Evolutionary conservation across 1,140 invertebrate species (phyloP), one percentile per base, ranked within the genome.

Genomic region (Brachionus rotundiformis): DNA sequence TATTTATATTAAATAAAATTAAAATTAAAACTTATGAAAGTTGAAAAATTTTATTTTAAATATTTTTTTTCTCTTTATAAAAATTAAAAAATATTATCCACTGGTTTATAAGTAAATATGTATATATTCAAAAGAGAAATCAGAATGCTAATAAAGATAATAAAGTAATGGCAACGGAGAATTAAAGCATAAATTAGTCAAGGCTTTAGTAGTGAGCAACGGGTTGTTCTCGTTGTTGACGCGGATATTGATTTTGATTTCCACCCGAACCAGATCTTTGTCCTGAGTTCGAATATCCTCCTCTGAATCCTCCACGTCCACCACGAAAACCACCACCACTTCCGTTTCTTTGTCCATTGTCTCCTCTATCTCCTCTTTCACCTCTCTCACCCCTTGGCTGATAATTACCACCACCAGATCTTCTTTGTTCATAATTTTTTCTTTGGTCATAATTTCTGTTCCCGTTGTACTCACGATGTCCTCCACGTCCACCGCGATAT

Each of bases 41-140:
- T 44, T 73, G 36, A 41, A 23, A 73, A 73, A 73, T 73, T 73
- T 73, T 44, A 31, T 73, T 73, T 73, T 44, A 47, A 73, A 73
- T 47, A 47, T 47, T 73, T 73, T 73, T 73, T 73, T 73, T 44
- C 19, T 25, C 36, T 73, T 47, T 23, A 44, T 39, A 73, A 73
- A 73, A 73, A 47, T 44, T 27, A 73, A 73, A 73, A 73, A 73
- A 73, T 44, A 73, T 44, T 73, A 73, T 73, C 33, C 68, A 44
- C 39, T 73, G 68, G 33, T 73, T 73, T 73, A 73, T 73, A 73
- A 25, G 39, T 73, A 73, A 73, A 73, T 73, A 73, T 73, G 63
- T 68, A 68, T 68, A 68, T 68, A 68, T 68, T 33, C 4, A 68
- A 68, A 68, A 68, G 33, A 73, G 25, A 44, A 71, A 71, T 71